Evolutionary conservation across 2,797 vertebrate genomes (phyloP).

Genomic region (Hydrocynus forskahlii): DNA sequence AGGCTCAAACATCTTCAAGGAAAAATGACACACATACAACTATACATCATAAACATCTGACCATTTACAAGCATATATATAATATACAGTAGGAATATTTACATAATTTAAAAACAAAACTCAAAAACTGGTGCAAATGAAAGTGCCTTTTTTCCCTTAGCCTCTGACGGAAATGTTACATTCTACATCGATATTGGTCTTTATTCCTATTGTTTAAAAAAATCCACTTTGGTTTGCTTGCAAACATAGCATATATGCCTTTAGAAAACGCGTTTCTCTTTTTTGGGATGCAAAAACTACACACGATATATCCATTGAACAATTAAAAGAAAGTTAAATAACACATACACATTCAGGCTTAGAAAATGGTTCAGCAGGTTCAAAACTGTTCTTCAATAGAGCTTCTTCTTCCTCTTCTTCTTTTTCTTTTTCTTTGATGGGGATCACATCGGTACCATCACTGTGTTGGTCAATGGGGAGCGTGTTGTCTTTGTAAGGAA

Average conservation of each 20-base stretch:
- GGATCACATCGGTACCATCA: slow-evolving; percentile 63
- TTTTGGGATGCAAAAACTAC: slow-evolving; percentile 53
- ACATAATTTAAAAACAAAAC: slow-evolving; percentile 70
- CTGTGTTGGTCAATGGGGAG: slow-evolving; percentile 59
- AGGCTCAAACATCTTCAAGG: slow-evolving; percentile 62
- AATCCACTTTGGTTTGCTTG: slow-evolving; percentile 79
- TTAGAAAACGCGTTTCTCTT: slow-evolving; percentile 38
- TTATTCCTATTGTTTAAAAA: slow-evolving; percentile 61
- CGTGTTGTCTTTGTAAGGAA: slow-evolving; percentile 74
- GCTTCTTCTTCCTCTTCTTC: slow-evolving; percentile 16
- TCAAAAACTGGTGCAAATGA: slow-evolving; percentile 71
- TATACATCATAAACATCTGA: slow-evolving; percentile 69
- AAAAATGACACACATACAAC: slow-evolving; percentile 64
- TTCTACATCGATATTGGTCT: slow-evolving; percentile 62
- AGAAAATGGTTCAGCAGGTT: slow-evolving; percentile 61
- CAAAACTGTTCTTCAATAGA: slow-evolving; percentile 10
- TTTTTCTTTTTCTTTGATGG: slow-evolving; percentile 62
- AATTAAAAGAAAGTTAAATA: slow-evolving; percentile 64
- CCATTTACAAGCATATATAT: slow-evolving; percentile 73
- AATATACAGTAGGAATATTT: slow-evolving; percentile 76
- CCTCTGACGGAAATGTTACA: slow-evolving; percentile 65
- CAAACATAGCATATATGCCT: slow-evolving; percentile 61
- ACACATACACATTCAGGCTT: slow-evolving; percentile 66
- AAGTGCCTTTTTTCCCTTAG: slow-evolving; percentile 67
- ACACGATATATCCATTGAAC: slow-evolving; percentile 63